phyloP scores from a whole-genome alignment of 2,888 invertebrate species.

The Scaptomyza parva region DNA sequence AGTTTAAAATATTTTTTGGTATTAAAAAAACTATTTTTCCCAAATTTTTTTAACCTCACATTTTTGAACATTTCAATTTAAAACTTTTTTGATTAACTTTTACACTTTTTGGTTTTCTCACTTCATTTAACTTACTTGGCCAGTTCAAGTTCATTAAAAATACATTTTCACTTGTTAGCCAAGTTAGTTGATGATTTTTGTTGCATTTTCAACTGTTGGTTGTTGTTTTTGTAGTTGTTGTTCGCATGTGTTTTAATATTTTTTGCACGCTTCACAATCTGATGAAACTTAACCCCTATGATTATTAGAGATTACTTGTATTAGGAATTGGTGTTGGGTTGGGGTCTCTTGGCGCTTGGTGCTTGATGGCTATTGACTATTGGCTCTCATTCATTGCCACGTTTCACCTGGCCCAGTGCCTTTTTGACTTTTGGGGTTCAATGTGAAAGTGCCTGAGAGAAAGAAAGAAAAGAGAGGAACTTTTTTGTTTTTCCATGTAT shows the following conservation, averaged over 20 bases:
- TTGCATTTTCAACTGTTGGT: slow-evolving; percentile 6
- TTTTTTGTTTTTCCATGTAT: slow-evolving; percentile 2
- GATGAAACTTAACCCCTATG: slow-evolving; percentile 58
- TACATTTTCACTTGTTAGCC: slow-evolving; percentile 1
- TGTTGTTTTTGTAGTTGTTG: no score
- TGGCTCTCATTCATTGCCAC: slow-evolving; percentile 49
- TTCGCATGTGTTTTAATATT: slow-evolving; percentile 20
- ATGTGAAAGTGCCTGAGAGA: slow-evolving; percentile 69
- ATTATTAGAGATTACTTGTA: slow-evolving; percentile 52
- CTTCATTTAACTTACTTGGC: neutral
- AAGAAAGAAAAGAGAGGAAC: slow-evolving; percentile 22
- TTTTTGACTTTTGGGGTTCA: slow-evolving; percentile 42
- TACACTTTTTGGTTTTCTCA: no score
- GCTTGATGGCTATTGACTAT: no score
- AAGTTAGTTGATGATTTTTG: slow-evolving; percentile 1
- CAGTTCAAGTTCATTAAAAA: neutral
- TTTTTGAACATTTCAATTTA: no score
- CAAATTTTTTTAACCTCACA: no score
- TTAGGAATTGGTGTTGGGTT: slow-evolving; percentile 24
- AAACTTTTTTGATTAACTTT: no score
- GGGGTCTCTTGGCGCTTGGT: neutral
- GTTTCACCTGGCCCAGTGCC: slow-evolving; percentile 63
- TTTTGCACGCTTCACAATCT: slow-evolving; percentile 16
- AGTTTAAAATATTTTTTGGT: no score
- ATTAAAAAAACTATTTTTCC: no score